Percentiles rank a stretch among this genome's conserved stretches.
Conservation (phyloP, 1,140 invertebrate genomes). For the Zophobas morio region DNA sequence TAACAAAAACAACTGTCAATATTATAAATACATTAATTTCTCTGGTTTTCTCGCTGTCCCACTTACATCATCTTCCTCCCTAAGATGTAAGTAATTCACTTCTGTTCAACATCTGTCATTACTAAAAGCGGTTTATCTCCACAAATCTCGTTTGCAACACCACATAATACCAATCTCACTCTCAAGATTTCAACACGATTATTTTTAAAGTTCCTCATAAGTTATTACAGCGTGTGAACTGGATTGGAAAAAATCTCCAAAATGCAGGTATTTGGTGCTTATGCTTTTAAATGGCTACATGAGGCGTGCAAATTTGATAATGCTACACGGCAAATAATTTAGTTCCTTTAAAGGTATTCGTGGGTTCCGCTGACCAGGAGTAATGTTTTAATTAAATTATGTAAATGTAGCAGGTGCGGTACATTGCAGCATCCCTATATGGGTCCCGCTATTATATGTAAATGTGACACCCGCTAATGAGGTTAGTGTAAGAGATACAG, state of each 20-base stretch:
- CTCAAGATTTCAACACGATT: not conserved
- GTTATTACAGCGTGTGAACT: no score
- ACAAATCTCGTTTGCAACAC: not conserved
- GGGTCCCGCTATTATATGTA: constrained; percentile 64
- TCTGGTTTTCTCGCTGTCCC: no score
- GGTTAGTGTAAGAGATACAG: constrained; percentile 59
- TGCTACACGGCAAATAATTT: constrained; percentile 10
- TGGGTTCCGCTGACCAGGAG: constrained; percentile 45
- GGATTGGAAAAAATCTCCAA: no score
- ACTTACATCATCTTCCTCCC: not conserved
- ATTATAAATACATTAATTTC: no score
- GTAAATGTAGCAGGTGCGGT: constrained; percentile 60
- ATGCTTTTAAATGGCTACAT: not conserved
- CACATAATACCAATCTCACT: not conserved
- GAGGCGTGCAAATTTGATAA: constrained; percentile 15
- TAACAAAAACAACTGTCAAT: no score
- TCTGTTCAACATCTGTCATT: constrained; percentile 1
- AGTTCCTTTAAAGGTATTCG: constrained; percentile 29
- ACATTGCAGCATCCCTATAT: constrained; percentile 54
- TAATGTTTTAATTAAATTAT: constrained; percentile 62
- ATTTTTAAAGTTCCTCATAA: no score
- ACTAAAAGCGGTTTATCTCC: constrained; percentile 6
- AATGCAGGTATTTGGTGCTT: not conserved
- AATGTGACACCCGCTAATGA: constrained; percentile 67
- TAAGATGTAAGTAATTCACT: not conserved